These are phyloP conservation scores for Ptyas mucosa DNA, from an alignment of 2,113 vertebrate species.

Conservation along the genomic window DNA sequence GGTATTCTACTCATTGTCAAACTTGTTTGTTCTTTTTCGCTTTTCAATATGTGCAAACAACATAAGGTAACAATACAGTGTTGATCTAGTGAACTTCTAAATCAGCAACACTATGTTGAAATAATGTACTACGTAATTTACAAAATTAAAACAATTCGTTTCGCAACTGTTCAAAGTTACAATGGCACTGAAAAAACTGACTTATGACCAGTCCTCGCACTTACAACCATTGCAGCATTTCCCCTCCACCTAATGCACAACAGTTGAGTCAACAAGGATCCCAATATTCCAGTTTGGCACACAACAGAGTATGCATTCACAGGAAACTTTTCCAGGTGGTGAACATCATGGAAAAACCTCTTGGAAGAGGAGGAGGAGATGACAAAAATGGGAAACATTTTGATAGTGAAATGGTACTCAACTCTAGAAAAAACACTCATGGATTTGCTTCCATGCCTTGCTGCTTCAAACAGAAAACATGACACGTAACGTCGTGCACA, in stretches of 20 bases:
- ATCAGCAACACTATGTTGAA: not conserved
- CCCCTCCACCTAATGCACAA: not conserved
- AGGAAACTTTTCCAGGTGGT: slow-evolving; percentile 8
- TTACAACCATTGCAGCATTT: not conserved
- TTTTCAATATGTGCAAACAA: not conserved
- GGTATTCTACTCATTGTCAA: not conserved
- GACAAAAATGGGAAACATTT: not conserved
- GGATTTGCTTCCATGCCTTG: not conserved
- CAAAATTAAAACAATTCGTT: not conserved
- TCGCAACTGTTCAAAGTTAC: not conserved
- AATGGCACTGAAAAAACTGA: not conserved
- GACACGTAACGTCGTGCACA: not conserved
- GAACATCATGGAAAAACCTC: not conserved
- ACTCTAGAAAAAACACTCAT: not conserved
- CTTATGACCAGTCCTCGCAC: not conserved
- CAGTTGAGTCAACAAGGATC: not conserved
- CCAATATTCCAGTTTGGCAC: slow-evolving; percentile 12
- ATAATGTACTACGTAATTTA: not conserved
- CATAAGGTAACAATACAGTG: not conserved
- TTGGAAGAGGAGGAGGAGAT: not conserved
- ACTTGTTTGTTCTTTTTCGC: not conserved
- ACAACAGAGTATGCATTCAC: not conserved
- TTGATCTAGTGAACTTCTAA: not conserved
- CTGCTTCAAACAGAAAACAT: not conserved
- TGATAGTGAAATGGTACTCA: not conserved